Evolutionary conservation across 2,113 vertebrate genomes (phyloP).

Genomic region (Grammomys dolichurus): DNA sequence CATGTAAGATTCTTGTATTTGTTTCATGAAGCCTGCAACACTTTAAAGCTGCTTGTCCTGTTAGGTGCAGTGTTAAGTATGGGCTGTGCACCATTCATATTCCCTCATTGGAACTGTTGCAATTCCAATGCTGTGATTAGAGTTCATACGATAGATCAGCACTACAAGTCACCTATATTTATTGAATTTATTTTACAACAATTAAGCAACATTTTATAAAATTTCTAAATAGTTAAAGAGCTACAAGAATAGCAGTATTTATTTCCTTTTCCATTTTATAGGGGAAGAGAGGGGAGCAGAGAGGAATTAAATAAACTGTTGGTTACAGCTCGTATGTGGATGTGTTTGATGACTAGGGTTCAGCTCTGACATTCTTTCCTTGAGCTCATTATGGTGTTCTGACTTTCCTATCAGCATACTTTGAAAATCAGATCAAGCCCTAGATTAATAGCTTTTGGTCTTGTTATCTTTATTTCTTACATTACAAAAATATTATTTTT

Average conservation of each 20-base stretch:
- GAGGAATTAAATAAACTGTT: not conserved
- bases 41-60: not conserved
- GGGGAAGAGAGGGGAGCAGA: not conserved
- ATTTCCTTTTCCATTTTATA: not conserved
- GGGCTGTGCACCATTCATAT: not conserved
- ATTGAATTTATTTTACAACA: not conserved
- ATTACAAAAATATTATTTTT: constrained; percentile 23
- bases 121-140: not conserved
- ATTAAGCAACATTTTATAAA: not conserved
- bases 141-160: not conserved
- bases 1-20: not conserved
- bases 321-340: not conserved
- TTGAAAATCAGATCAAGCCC: not conserved
- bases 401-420: not conserved
- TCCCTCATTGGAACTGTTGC: not conserved
- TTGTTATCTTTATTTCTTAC: not conserved
- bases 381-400: not conserved
- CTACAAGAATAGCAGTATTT: not conserved
- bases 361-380: not conserved
- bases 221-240: not conserved
- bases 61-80: not conserved
- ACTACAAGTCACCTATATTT: not conserved
- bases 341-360: not conserved
- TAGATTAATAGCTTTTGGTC: not conserved
- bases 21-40: not conserved